phyloP scores from a whole-genome alignment of 1,140 invertebrate species.

The Pseudomyrmex pallidus region DNA sequence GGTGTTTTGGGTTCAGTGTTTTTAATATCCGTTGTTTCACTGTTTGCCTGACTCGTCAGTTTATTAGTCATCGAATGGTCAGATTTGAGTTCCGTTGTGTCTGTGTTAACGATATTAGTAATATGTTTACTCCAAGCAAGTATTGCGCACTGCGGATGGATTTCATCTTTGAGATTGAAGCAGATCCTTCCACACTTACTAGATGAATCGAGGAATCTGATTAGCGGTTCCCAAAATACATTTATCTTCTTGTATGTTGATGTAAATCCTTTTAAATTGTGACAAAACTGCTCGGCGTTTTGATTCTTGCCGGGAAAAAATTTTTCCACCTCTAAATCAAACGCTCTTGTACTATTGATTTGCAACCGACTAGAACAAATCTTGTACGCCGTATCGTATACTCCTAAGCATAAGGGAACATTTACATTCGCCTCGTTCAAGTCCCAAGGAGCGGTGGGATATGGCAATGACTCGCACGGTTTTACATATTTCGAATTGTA shows the following conservation, averaged over 20 bases:
- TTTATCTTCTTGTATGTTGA: conserved; percentile 20
- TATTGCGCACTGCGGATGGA: conserved; percentile 63
- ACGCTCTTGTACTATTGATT: background rate
- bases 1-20: background rate
- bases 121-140: conserved; percentile 59
- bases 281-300: conserved; percentile 14
- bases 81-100: background rate
- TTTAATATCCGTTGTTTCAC: background rate
- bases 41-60: background rate
- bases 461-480: conserved; percentile 34
- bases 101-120: background rate
- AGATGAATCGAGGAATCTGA: background rate
- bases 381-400: conserved; percentile 65
- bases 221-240: background rate
- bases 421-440: background rate
- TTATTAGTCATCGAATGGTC: background rate
- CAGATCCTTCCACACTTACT: conserved; percentile 29
- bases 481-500: conserved; percentile 23
- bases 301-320: background rate
- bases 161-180: background rate
- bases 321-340: conserved; percentile 11
- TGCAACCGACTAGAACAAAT: conserved; percentile 28
- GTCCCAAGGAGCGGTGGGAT: background rate
- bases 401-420: conserved; percentile 60
- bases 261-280: conserved; percentile 22